These are phyloP conservation scores for Labeo rohita DNA, from an alignment of 2,113 vertebrate genomes.

Conservation along the genomic window DNA sequence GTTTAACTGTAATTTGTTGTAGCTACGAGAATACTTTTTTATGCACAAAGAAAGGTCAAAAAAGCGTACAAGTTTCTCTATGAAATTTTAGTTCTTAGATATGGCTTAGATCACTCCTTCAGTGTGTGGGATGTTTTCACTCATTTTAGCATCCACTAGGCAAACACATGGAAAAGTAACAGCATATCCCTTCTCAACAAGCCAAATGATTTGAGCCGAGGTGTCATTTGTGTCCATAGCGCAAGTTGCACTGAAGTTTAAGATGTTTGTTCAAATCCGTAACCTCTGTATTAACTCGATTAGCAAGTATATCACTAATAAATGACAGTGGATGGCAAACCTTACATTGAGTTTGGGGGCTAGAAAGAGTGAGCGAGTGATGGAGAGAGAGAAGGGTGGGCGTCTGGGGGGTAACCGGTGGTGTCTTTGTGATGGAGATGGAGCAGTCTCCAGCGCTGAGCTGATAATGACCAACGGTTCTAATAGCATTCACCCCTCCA, in stretches of 20 bases:
- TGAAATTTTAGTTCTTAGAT: not conserved
- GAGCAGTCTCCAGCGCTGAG: conserved; percentile 64
- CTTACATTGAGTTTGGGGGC: not conserved
- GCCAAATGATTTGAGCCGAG: not conserved
- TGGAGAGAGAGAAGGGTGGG: conserved; percentile 45
- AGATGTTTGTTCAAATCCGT: not conserved
- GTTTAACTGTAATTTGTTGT: too few species aligned
- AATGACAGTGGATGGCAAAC: not conserved
- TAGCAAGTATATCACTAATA: not conserved
- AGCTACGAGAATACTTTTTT: too few species aligned
- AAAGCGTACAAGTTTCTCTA: not conserved
- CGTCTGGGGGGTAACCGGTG: conserved; percentile 64
- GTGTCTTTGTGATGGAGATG: conserved; percentile 80
- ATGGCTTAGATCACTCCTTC: not conserved
- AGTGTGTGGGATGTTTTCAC: not conserved
- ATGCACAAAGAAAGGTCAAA: not conserved
- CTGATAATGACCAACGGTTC: conserved; percentile 76
- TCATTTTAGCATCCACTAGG: not conserved
- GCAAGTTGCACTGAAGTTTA: not conserved
- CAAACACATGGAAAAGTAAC: not conserved
- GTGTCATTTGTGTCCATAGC: not conserved
- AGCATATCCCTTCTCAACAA: not conserved
- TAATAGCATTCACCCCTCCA: conserved; percentile 79
- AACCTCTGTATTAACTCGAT: not conserved
- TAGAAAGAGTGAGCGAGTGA: not conserved